Conservation (phyloP, 30 jellyfish, hydroid and myxozoan species). For the Chrysaora quinquecirrha region DNA sequence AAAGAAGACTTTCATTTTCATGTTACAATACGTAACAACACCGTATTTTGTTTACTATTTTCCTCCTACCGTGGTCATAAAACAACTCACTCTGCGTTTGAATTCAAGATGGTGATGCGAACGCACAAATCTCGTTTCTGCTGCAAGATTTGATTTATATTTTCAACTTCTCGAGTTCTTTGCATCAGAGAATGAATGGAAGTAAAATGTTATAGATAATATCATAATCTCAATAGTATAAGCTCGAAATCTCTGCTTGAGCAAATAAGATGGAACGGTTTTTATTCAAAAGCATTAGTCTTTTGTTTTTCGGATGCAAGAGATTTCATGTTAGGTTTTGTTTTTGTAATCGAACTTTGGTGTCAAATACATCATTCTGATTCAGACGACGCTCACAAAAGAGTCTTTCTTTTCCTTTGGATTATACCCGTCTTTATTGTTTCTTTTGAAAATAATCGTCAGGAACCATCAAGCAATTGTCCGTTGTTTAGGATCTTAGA, state of each 20-base stretch:
- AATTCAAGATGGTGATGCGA: too few relatives aligned
- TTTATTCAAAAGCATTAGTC: slow-evolving; percentile 15
- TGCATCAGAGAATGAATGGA: neutral
- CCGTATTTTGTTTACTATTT: too few relatives aligned
- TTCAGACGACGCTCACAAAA: slow-evolving; percentile 58
- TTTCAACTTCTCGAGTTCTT: neutral
- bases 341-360: slow-evolving; percentile 14
- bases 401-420: slow-evolving; percentile 50
- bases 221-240: neutral
- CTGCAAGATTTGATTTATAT: too few relatives aligned
- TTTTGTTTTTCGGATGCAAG: slow-evolving; percentile 2
- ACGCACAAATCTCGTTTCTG: too few relatives aligned
- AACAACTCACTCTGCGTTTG: too few relatives aligned
- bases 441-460: slow-evolving; percentile 45
- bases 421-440: slow-evolving; percentile 43
- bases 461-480: slow-evolving; percentile 68
- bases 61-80: too few relatives aligned
- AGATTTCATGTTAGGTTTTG: neutral
- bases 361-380: slow-evolving; percentile 45
- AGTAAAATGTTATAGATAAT: neutral
- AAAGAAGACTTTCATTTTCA: too few relatives aligned
- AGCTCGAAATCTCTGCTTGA: neutral
- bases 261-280: slow-evolving; percentile 14
- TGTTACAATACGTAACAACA: too few relatives aligned
- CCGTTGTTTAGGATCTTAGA: slow-evolving; percentile 15